phyloP scores from a whole-genome alignment of 2,113 vertebrate species.

The Phalacrocorax aristotelis region DNA sequence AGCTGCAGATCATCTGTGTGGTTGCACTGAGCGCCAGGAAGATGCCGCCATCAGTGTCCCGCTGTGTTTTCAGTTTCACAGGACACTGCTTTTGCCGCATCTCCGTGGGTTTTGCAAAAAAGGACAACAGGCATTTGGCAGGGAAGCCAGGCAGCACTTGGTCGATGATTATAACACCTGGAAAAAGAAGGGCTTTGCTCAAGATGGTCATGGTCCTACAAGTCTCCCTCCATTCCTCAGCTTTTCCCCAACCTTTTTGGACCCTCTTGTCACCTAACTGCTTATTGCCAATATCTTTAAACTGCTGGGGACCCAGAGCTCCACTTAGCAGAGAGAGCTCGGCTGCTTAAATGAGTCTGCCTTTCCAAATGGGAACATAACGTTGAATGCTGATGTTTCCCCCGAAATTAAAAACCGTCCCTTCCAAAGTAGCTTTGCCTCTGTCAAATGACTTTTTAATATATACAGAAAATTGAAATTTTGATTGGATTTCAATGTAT shows the following conservation, averaged over 20 bases:
- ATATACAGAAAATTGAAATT: not conserved
- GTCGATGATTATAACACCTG: too few species aligned
- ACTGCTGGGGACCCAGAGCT: not conserved
- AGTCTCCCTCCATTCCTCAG: not conserved
- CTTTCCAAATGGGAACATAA: not conserved
- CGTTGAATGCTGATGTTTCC: not conserved
- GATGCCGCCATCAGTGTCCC: not conserved
- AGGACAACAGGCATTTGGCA: not conserved
- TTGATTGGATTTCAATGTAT: not conserved
- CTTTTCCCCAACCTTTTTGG: not conserved
- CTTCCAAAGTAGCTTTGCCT: not conserved
- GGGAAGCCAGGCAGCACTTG: not conserved
- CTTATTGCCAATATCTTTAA: not conserved
- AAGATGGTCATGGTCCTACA: accelerated
- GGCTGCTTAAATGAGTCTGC: not conserved
- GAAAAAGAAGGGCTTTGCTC: not conserved
- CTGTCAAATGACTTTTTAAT: not conserved
- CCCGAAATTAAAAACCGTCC: not conserved
- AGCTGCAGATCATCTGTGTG: not conserved
- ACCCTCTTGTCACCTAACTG: not conserved
- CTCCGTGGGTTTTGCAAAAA: not conserved
- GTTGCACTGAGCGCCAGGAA: not conserved
- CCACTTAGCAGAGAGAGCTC: not conserved
- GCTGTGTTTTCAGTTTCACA: not conserved
- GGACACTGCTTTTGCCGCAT: not conserved